Base-by-base conservation (phyloP, 2,888 invertebrate genomes). In the Amblyteles armatorius region DNA sequence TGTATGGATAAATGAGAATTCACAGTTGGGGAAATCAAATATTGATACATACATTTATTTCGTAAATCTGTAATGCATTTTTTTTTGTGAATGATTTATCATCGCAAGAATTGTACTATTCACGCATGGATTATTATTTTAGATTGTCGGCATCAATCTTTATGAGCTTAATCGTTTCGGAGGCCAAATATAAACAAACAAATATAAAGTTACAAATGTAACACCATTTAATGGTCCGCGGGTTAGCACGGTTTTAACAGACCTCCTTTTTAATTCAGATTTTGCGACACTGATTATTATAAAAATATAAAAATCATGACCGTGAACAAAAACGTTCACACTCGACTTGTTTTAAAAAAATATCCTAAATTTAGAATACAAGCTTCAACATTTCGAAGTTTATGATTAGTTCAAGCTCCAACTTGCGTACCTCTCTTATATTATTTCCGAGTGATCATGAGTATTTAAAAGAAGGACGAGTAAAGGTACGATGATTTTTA, bases 401-500 rank as follows among this genome's bases (percentile, higher is more conserved):
- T 9, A 40, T 40, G 7, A 9, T 9, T 40, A 40, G 7, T 40
- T 40, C 11, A 16, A 48, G 19, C 5, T 52, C 16, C n/a, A 50
- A n/a, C 5, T 52, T 7, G 7, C 1, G 0, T 19, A 11, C 13
- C 26, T 22, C 26, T 13, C 26, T 26, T 26, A 57, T 63, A 5
- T 33, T 2, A 33, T n/a, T 63, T 16, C n/a, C 7, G 63, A 5
- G 16, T 33, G 26, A 60, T 29, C 44, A 44, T 33, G 36, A 3
- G 1, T 50, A 33, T 67, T 26, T 44, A 26, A 52, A 40, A 40
- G 63, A 74, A 65, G 44, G 55, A 44, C 26, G 63, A 60, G 40
- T 26, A 11, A 55, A 67, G 29, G 55, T 19, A 63, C 67, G 52
- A 87, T 87, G 72, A 80, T 87, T 87, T 84, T 77, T 55, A 36